Conservation (phyloP, 1,140 invertebrate species). For the Hirudo medicinalis region DNA sequence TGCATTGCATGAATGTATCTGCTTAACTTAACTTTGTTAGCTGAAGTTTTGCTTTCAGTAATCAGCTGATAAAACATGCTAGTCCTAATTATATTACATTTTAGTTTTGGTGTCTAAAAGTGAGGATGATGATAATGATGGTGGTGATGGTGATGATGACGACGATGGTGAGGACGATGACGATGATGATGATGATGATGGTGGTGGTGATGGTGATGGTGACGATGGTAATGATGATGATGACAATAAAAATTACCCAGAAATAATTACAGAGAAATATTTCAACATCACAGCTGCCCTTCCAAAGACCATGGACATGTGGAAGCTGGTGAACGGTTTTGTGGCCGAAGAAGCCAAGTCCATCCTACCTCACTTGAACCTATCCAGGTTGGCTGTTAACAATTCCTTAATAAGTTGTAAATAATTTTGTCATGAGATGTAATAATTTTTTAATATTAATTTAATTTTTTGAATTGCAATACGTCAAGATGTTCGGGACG, state of each 20-base stretch:
- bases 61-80: too few species aligned
- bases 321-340: conserved; percentile 80
- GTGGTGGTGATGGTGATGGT: neutral
- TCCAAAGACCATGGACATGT: conserved; percentile 49
- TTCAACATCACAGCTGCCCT: too few species aligned
- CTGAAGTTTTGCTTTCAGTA: too few species aligned
- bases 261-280: neutral
- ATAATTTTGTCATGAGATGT: too few species aligned
- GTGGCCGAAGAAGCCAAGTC: conserved; percentile 71
- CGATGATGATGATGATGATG: neutral
- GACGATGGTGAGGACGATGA: neutral
- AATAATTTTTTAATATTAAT: too few species aligned
- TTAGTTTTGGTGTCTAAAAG: too few species aligned
- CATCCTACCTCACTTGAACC: conserved; percentile 65
- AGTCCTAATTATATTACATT: too few species aligned
- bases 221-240: neutral
- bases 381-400: conserved; percentile 43
- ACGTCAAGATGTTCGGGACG: too few species aligned
- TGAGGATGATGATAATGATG: neutral
- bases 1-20: too few species aligned
- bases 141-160: neutral
- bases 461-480: too few species aligned
- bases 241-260: neutral
- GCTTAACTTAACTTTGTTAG: too few species aligned
- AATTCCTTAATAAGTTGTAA: too few species aligned